phyloP scores from a whole-genome alignment of 2,888 invertebrate genomes.

The Pachydiplax longipennis region DNA sequence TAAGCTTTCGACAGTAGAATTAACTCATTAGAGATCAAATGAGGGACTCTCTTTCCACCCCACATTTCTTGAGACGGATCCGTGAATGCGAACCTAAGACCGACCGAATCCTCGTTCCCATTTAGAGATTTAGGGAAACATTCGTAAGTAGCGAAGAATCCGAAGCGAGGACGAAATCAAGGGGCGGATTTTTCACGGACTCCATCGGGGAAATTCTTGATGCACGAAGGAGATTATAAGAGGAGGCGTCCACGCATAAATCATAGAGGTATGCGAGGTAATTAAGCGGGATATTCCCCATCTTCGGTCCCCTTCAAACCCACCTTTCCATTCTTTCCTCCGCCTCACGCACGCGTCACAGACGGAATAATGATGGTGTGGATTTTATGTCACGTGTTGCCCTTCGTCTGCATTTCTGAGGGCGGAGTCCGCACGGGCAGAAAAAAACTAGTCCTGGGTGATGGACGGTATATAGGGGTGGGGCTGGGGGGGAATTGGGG shows the following conservation, averaged over 20 bases:
- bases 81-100: no score
- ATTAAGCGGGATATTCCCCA: neutral
- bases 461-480: neutral
- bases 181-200: no score
- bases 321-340: neutral
- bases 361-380: neutral
- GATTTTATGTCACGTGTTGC: conserved; percentile 2
- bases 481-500: neutral
- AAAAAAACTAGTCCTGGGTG: neutral
- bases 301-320: no score
- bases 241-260: neutral
- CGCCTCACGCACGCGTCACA: conserved; percentile 1
- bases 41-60: no score
- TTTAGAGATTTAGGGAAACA: no score
- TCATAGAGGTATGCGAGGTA: conserved; percentile 20
- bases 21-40: no score
- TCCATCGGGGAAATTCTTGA: neutral
- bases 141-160: no score
- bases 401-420: neutral
- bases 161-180: no score
- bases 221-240: neutral
- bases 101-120: no score
- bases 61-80: no score
- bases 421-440: conserved; percentile 13
- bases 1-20: no score